Conservation (phyloP, 1,140 invertebrate species). For the Drosophila pruinosa region DNA sequence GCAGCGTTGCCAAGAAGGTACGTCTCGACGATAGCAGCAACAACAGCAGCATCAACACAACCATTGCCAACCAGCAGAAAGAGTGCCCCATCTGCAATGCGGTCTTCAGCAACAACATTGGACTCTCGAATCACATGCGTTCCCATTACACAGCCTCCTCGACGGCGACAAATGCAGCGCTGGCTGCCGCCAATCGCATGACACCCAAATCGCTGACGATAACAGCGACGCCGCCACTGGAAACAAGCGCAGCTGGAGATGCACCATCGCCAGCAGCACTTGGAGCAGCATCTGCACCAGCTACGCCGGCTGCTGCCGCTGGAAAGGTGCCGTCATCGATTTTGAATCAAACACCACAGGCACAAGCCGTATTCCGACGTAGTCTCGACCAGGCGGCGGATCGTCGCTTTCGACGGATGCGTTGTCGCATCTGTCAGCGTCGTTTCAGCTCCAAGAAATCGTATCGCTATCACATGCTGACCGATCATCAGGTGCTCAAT, state of each 20-base stretch:
- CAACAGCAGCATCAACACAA: conserved; percentile 54
- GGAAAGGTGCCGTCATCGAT: conserved; percentile 50
- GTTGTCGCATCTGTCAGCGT: conserved; percentile 79
- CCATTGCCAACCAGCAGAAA: conserved; percentile 61
- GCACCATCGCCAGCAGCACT: neutral
- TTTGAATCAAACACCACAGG: conserved; percentile 57
- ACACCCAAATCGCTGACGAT: conserved; percentile 73
- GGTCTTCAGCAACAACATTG: conserved; percentile 78
- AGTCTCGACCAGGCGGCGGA: conserved; percentile 76
- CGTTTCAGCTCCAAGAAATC: conserved; percentile 81
- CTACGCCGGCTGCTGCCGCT: neutral
- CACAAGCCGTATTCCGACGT: conserved; percentile 68
- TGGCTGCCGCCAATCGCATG: conserved; percentile 67
- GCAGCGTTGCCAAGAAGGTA: conserved; percentile 69
- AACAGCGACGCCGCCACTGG: conserved; percentile 55
- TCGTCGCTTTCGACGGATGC: conserved; percentile 77
- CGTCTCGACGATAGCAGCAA: conserved; percentile 70
- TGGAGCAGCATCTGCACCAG: neutral
- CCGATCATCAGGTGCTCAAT: conserved; percentile 81
- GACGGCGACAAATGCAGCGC: conserved; percentile 49
- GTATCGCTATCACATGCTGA: conserved; percentile 81
- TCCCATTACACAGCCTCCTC: conserved; percentile 73
- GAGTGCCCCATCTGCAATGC: conserved; percentile 80
- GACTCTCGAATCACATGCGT: conserved; percentile 81
- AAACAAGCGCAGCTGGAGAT: neutral